These are phyloP conservation scores for Lordiphosa fenestrarum DNA, from an alignment of 2,888 invertebrate species.

Conservation along the genomic window DNA sequence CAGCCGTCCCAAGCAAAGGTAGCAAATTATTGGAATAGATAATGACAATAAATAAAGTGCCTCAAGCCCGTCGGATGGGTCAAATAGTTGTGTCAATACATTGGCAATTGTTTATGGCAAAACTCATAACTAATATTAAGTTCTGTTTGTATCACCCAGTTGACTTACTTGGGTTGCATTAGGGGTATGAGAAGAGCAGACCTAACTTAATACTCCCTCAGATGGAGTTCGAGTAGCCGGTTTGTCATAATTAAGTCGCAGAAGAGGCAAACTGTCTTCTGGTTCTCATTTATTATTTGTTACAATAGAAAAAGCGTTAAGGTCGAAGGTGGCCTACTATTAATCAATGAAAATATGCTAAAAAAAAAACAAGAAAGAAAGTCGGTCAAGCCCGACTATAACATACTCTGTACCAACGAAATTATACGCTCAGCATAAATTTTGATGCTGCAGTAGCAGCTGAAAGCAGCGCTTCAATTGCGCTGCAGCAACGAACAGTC, in stretches of 20 bases:
- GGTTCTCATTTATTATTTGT: neutral
- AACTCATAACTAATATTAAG: slow-evolving; percentile 19
- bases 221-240: neutral
- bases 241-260: slow-evolving; percentile 20
- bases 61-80: neutral
- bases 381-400: too few relatives aligned
- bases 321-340: slow-evolving; percentile 26
- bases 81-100: slow-evolving; percentile 34
- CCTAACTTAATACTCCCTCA: slow-evolving; percentile 11
- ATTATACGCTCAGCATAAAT: too few relatives aligned
- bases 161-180: slow-evolving; percentile 9
- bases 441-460: too few relatives aligned
- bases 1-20: slow-evolving; percentile 7
- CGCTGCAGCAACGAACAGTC: too few relatives aligned
- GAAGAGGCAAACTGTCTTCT: slow-evolving; percentile 4
- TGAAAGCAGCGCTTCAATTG: too few relatives aligned
- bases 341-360: slow-evolving; percentile 25
- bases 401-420: too few relatives aligned
- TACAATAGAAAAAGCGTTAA: slow-evolving; percentile 27
- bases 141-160: slow-evolving; percentile 16
- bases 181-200: slow-evolving; percentile 12
- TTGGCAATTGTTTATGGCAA: slow-evolving; percentile 6
- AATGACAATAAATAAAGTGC: slow-evolving; percentile 37
- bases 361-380: too few relatives aligned
- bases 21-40: slow-evolving; percentile 19